Evolutionary conservation across 2,888 invertebrate genomes (phyloP), one percentile per base, ranked within the genome.

Genomic region (Epinotia ramella): DNA sequence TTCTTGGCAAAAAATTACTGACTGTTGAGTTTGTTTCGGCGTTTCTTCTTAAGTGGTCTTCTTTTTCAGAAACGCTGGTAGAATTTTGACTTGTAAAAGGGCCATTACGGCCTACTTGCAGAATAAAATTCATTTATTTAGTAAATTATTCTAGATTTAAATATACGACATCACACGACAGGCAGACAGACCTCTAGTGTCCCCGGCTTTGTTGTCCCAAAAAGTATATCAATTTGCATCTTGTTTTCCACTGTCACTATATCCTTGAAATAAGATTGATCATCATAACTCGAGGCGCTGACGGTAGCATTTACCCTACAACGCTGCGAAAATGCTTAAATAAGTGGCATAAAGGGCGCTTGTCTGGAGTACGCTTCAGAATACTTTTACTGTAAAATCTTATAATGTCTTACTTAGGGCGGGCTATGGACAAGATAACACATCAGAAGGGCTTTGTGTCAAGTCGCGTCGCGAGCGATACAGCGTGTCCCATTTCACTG

Each of bases 321-420:
- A n/a, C 20, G 69, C 24, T 24, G 68, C 59, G 28, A 65, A 64
- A 12, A 57, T 11, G 59, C 69, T 28, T 46, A 60, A 69, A 28
- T 28, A 46, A 69, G 69, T 60, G 69, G 24, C 69, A 57, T 5
- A 16, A 46, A 69, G 59, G 33, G 59, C 69, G 12, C 60, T 69
- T 28, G 6, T n/a, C 59, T 60, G 24, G n/a, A 60, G 69, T 1
- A 59, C 28, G 57, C 68, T 68, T 13, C 20, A 62, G n/a, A 13
- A 57, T 44, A 68, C 59, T 69, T 40, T 33, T 69, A 60, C 46
- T 69, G 59, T 59, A 68, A 67, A 68, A 57, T 24, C 69, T 59
- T 59, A 69, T 59, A 68, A 68, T 24, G 59, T 69, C 44, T 46
- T 57, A 24, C 57, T 59, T 7, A 44, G 20, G 3, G 7, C n/a